Conservation (phyloP, 2,888 invertebrate genomes). For the Pteria penguin region DNA sequence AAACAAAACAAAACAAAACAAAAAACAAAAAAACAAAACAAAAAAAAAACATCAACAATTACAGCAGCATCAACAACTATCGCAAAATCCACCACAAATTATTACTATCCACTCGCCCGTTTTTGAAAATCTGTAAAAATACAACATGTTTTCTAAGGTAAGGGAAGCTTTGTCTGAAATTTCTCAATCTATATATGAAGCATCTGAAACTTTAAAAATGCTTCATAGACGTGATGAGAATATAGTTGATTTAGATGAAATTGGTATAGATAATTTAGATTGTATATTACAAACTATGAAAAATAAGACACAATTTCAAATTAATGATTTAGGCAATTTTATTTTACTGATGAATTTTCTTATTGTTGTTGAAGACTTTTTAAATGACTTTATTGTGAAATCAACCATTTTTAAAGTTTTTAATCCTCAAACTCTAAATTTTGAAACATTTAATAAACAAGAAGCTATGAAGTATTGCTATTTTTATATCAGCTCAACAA, state of each 20-base stretch:
- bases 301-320: neutral
- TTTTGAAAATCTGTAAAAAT: too few species aligned
- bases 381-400: neutral
- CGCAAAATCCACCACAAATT: too few species aligned
- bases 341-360: neutral
- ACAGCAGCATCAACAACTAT: too few species aligned
- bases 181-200: neutral
- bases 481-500: neutral
- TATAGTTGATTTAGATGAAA: neutral
- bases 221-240: neutral
- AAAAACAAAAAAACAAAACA: too few species aligned
- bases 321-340: neutral
- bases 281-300: too few species aligned
- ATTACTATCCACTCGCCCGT: too few species aligned
- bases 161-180: neutral
- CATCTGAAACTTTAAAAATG: neutral
- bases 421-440: neutral
- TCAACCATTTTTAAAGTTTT: neutral
- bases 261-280: too few species aligned
- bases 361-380: neutral
- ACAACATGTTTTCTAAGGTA: neutral
- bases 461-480: neutral
- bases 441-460: neutral
- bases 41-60: too few species aligned
- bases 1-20: too few species aligned